phyloP scores from a whole-genome alignment of 2,888 invertebrate species.

The Drepana falcataria region DNA sequence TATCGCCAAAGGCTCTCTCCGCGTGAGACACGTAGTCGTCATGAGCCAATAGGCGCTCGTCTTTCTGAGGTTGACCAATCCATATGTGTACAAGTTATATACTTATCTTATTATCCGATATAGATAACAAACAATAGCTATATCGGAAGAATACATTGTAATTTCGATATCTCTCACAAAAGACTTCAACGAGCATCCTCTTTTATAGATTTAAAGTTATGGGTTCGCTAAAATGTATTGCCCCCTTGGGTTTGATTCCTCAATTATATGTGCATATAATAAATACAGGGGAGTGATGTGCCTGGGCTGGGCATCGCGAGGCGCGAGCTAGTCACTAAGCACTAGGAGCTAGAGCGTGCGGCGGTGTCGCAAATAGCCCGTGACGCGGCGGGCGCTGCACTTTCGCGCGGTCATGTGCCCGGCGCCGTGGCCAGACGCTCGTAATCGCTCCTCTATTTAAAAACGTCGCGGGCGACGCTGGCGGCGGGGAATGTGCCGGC shows the following conservation, averaged over 20 bases:
- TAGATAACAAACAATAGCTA: neutral
- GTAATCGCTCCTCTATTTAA: slow-evolving; percentile 76
- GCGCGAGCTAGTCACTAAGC: slow-evolving; percentile 7
- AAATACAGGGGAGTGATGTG: slow-evolving; percentile 9
- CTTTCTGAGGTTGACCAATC: slow-evolving; percentile 22
- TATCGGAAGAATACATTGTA: slow-evolving; percentile 6
- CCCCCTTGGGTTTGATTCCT: too few species aligned
- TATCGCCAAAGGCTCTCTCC: slow-evolving; percentile 3
- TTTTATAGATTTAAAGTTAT: neutral
- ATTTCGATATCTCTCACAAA: slow-evolving; percentile 23
- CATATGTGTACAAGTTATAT: slow-evolving; percentile 15
- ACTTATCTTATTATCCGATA: slow-evolving; percentile 22
- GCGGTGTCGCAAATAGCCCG: slow-evolving; percentile 70
- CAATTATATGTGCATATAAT: too few species aligned
- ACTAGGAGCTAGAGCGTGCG: slow-evolving; percentile 7
- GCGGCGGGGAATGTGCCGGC: slow-evolving; percentile 70
- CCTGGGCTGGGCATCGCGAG: slow-evolving; percentile 12
- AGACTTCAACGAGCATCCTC: slow-evolving; percentile 40
- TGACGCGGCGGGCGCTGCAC: slow-evolving; percentile 75
- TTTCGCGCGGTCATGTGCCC: slow-evolving; percentile 73
- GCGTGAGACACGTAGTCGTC: slow-evolving; percentile 16
- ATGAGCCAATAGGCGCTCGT: slow-evolving; percentile 10
- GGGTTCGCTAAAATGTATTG: neutral
- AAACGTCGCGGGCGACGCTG: slow-evolving; percentile 64
- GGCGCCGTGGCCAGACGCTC: slow-evolving; percentile 70